phyloP scores from a whole-genome alignment of 2,113 vertebrate genomes.

The Brachyhypopomus occidentalis region DNA sequence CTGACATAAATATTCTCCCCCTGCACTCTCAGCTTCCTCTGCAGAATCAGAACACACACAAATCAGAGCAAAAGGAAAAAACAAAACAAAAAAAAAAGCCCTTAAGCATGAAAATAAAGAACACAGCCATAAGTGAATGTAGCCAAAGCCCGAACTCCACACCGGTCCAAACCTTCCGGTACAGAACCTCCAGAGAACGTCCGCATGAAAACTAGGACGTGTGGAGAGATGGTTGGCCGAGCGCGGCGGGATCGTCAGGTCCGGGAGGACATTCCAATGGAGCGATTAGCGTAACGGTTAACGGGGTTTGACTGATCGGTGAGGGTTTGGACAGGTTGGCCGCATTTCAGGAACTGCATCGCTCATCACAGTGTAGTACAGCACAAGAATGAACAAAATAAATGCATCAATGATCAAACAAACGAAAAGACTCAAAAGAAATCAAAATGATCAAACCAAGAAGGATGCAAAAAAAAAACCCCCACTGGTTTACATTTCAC shows the following conservation, averaged over 20 bases:
- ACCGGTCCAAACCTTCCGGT: conserved; percentile 14
- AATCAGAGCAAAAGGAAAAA: background rate
- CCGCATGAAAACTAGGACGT: background rate
- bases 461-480: background rate
- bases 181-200: background rate
- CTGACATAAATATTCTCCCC: conserved; percentile 99
- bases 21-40: conserved; percentile 97
- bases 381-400: conserved; percentile 39
- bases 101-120: too few species aligned
- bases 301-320: background rate
- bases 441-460: conserved; percentile 23
- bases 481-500: background rate
- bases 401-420: conserved; percentile 23
- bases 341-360: background rate
- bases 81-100: background rate
- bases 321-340: conserved; percentile 18
- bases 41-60: conserved; percentile 71
- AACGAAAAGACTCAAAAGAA: conserved; percentile 40
- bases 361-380: conserved; percentile 14
- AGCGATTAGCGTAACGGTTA: background rate
- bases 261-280: too few species aligned
- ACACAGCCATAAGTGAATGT: too few species aligned
- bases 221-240: too few species aligned
- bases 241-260: too few species aligned
- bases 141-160: too few species aligned